Evolutionary conservation across 2,797 vertebrate species (phyloP), one percentile per base, ranked within the genome.

Genomic region (Pyrocephalus nanus): DNA sequence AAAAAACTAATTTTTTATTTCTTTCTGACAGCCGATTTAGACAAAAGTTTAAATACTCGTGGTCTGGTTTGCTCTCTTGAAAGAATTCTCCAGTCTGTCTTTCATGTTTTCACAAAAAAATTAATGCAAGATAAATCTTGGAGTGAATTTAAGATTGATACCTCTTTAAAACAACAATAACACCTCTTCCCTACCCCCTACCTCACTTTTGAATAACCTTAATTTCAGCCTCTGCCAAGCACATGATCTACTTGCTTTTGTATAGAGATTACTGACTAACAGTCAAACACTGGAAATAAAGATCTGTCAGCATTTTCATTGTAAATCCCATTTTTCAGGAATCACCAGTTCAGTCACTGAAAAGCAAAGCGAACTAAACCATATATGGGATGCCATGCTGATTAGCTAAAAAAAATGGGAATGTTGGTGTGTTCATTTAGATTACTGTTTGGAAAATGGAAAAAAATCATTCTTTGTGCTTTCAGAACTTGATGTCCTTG

Each of bases 301-400:
- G 40, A 67, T 83, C 81, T 76, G 79, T 96, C 90, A 95, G 92
- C 95, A 17, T 90, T 93, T 95, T 85, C 42, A 47, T 86, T 94
- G 72, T 92, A 91, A 91, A 90, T 75, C 57, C 48, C 30, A 22
- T 92, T 95, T 94, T 91, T 83, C 85, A 93, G 65, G 69, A 71
- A 22, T 84, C 75, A n/a, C 15, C 47, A 55, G 42, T 85, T 79
- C 58, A 84, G 45, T 91, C 78, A 71, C 25, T 2, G 3, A 32
- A 94, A 84, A 84, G 3, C 20, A 76, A 62, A 84, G 22, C 0
- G 0, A 75, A 29, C 4, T 18, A 81, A 87, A 53, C 20, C 3
- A 1, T 71, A 20, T 50, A 66, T 85, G 60, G 47, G 13, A 60
- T 29, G 92, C 16, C 22, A 72, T 23, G 55, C 38, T 55, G 20